Conservation (phyloP, 2,888 invertebrate genomes). For the Cephus sareptanus region DNA sequence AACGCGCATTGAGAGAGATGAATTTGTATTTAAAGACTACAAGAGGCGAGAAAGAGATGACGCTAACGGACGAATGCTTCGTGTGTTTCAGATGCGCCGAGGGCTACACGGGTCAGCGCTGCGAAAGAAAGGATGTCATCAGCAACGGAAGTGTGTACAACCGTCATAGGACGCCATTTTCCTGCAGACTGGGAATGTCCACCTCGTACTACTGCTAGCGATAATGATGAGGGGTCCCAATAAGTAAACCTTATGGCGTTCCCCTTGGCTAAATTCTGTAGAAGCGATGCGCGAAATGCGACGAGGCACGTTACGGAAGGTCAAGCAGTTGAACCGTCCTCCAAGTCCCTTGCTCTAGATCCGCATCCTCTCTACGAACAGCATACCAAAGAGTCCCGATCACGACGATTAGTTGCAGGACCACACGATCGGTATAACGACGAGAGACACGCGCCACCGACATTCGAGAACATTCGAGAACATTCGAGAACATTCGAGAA, state of each 20-base stretch:
- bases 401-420: too few relatives aligned
- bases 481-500: too few relatives aligned
- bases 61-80: too few relatives aligned
- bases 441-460: background rate
- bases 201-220: conserved; percentile 82
- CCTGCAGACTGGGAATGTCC: conserved; percentile 83
- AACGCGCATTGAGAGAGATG: too few relatives aligned
- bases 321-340: conserved; percentile 9
- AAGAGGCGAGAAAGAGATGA: too few relatives aligned
- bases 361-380: conserved; percentile 34
- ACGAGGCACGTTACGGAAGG: conserved; percentile 8
- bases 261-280: too few relatives aligned
- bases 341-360: conserved; percentile 9
- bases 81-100: conserved; percentile 78
- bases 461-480: too few relatives aligned
- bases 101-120: conserved; percentile 82
- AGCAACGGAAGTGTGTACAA: conserved; percentile 83
- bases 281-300: conserved; percentile 15
- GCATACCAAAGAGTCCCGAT: conserved; percentile 60
- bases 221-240: conserved; percentile 63
- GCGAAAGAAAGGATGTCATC: conserved; percentile 83
- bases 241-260: conserved; percentile 9
- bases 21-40: too few relatives aligned
- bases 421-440: background rate
- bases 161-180: conserved; percentile 71